phyloP scores from a whole-genome alignment of 1,140 invertebrate genomes.

The Leucophenga varia region DNA sequence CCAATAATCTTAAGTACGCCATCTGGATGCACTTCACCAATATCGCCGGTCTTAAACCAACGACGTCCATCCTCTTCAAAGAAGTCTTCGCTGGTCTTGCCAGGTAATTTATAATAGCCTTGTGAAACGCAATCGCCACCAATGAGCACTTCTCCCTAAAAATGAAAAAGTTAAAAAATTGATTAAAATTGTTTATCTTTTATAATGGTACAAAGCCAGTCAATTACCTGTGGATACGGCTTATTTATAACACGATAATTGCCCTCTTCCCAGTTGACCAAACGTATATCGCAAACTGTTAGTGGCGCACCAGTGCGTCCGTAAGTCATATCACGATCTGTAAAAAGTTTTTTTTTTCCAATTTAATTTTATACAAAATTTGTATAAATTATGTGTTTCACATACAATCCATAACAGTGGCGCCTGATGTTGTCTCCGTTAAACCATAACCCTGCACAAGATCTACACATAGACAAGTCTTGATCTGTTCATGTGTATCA shows the following conservation, averaged over 20 bases:
- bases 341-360: no score
- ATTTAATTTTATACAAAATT: no score
- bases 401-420: conserved; percentile 83
- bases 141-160: conserved; percentile 86
- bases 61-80: conserved; percentile 74
- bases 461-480: conserved; percentile 87
- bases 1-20: conserved; percentile 96
- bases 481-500: conserved; percentile 93
- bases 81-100: conserved; percentile 91
- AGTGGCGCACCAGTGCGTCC: conserved; percentile 90
- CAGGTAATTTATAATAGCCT: conserved; percentile 92
- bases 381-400: no score
- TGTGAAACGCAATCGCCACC: conserved; percentile 87
- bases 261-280: conserved; percentile 96
- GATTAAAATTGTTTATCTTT: background rate
- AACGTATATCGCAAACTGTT: conserved; percentile 79
- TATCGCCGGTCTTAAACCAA: conserved; percentile 96
- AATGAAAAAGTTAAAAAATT: no score
- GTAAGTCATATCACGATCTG: conserved; percentile 49
- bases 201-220: background rate
- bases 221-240: conserved; percentile 75
- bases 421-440: conserved; percentile 94
- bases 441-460: conserved; percentile 95
- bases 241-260: conserved; percentile 87
- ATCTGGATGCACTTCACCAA: conserved; percentile 89